phyloP scores from a whole-genome alignment of 53 echinoderm and acorn worm species.

The Zoroaster sp. region DNA sequence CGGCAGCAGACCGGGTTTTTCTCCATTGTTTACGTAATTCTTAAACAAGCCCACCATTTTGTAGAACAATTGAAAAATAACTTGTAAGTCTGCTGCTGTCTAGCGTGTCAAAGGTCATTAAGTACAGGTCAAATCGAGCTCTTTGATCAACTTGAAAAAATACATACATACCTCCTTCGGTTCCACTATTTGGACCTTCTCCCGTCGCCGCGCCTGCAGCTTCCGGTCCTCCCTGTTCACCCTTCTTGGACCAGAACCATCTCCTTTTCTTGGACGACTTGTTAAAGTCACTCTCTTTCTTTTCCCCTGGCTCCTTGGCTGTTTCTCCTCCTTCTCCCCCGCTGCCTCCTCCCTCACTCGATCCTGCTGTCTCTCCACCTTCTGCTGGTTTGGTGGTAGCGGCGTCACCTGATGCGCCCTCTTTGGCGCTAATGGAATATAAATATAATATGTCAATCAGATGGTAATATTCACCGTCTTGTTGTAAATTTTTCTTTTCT shows the following conservation, averaged over 20 bases:
- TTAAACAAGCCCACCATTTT: too few relatives aligned
- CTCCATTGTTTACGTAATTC: too few relatives aligned
- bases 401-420: slow-evolving; percentile 20
- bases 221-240: slow-evolving; percentile 7
- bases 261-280: slow-evolving; percentile 51
- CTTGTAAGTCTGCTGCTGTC: too few relatives aligned
- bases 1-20: too few relatives aligned
- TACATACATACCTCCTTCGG: not conserved
- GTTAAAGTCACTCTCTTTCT: slow-evolving; percentile 24
- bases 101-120: too few relatives aligned
- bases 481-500: too few relatives aligned
- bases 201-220: not conserved
- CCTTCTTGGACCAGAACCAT: slow-evolving; percentile 51
- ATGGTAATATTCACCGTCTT: too few relatives aligned
- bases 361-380: slow-evolving; percentile 22
- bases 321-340: slow-evolving; percentile 24
- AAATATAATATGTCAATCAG: not conserved
- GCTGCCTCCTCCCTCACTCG: slow-evolving; percentile 18
- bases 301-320: not conserved
- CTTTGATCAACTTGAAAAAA: too few relatives aligned
- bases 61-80: too few relatives aligned
- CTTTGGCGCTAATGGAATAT: not conserved
- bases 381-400: slow-evolving; percentile 37
- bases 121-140: too few relatives aligned
- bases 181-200: slow-evolving; percentile 37